phyloP scores from a whole-genome alignment of 2,888 invertebrate species.

The Smittia aterrima region DNA sequence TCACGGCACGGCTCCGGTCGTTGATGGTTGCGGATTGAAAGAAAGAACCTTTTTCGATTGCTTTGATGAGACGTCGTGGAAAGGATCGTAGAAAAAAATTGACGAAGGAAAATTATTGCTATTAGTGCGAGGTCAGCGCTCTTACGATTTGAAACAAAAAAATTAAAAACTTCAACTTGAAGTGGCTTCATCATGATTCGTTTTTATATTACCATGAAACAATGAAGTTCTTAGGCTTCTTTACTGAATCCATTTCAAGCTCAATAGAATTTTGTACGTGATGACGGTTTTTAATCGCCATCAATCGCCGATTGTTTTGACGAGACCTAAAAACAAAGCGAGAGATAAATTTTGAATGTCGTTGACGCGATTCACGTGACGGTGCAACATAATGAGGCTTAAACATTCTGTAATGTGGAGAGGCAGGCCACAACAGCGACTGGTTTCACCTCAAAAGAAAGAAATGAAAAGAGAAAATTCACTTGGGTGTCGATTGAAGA shows the following conservation, averaged over 20 bases:
- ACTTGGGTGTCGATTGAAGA: constrained; percentile 2
- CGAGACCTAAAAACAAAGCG: not conserved
- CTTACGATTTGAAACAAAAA: not conserved
- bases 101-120: not conserved
- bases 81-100: not conserved
- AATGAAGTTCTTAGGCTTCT: not conserved
- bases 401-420: not conserved
- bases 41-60: constrained; percentile 10
- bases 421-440: too few species aligned
- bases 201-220: not conserved
- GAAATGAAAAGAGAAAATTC: constrained; percentile 3
- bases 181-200: not conserved
- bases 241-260: not conserved
- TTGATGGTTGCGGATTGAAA: not conserved
- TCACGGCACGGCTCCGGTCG: not conserved
- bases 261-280: not conserved
- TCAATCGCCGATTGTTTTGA: not conserved
- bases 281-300: constrained; percentile 11
- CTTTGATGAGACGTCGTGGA: constrained; percentile 21
- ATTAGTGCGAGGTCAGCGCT: not conserved
- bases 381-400: constrained; percentile 6
- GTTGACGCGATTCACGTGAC: not conserved
- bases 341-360: not conserved
- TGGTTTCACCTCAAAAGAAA: constrained; percentile 1
- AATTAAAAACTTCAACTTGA: not conserved